Evolutionary conservation across 2,888 invertebrate species (phyloP), one percentile per base, ranked within the genome.

Genomic region (Drosophila ustulata): DNA sequence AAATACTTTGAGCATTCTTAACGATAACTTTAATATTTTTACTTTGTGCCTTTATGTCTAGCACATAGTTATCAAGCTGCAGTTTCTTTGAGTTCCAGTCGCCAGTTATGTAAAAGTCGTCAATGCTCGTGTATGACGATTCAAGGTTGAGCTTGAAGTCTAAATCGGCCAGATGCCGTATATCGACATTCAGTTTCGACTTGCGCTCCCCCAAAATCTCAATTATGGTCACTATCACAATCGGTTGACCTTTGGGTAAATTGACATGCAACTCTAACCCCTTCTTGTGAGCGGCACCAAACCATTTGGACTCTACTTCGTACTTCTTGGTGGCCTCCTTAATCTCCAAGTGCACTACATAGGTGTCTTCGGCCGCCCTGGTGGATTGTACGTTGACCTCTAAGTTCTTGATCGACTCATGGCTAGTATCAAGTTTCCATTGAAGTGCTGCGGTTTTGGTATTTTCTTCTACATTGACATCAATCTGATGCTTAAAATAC

Each of bases 1-100:
- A 89, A 57, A 95, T 94, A 18, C 80, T 82, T 64, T 94, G 94
- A 3, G 94, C 94, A 51, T 95, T 94, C 32, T 94, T 95, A 0
- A 95, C 93, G 1, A 93, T 92, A 82, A 96, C 93, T 68, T 94
- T 94, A 59, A 97, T 93, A 6, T 94, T 93, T 73, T 95, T 96
- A 64, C 93, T 93, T 72, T 95, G 93, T 0, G 95, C 95, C 0
- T 93, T 93, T 5, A 95, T 93, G 64, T 95, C 95, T 0, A 95
- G 91, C 6, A 94, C 93, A 76, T 95, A 93, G 88, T 95, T 95
- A 74, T 96, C 94, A 34, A 95, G 86, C 26, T 95, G 94, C 1
- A 96, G 89, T 75, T 94, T 94, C 4, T 94, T 94, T 1, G 95
- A 95, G 90, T 96, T 94, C 11, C 94, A 93, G 69, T 94, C 93